phyloP scores from a whole-genome alignment of 2,113 vertebrate species.

The Helogale parvula region DNA sequence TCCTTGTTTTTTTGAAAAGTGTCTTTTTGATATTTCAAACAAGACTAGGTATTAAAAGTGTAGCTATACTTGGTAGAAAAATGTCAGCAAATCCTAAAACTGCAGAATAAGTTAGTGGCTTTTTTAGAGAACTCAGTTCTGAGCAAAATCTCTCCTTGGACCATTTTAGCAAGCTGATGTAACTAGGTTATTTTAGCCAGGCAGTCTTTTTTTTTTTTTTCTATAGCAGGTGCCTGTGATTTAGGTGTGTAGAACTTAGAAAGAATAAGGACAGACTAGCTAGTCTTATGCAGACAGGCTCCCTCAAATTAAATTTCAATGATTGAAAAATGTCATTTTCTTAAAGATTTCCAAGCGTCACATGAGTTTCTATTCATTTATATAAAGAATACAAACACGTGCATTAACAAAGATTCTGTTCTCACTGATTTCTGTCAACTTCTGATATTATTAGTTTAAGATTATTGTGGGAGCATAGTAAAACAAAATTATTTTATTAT shows the following conservation, averaged over 20 bases:
- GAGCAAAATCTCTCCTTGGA: background rate
- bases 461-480: conserved; percentile 18
- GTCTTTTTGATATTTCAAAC: conserved; percentile 60
- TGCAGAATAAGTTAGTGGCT: conserved; percentile 35
- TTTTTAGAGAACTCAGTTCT: conserved; percentile 37
- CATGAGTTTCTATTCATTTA: background rate
- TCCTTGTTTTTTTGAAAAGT: conserved; percentile 34
- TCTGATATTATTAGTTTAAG: background rate
- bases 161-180: conserved; percentile 50
- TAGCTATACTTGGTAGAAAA: conserved; percentile 47
- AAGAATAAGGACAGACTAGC: background rate
- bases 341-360: conserved; percentile 47
- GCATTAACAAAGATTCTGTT: background rate
- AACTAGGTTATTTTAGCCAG: conserved; percentile 20
- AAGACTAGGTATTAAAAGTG: conserved; percentile 39
- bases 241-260: background rate
- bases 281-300: background rate
- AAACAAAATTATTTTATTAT: conserved; percentile 46
- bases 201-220: background rate
- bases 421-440: background rate
- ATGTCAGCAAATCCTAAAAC: conserved; percentile 57
- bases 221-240: background rate
- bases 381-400: background rate
- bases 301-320: background rate
- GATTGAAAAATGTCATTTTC: conserved; percentile 41